Base-by-base conservation (phyloP, 1,140 invertebrate species). In the Brachionus asplanchnoidis region DNA sequence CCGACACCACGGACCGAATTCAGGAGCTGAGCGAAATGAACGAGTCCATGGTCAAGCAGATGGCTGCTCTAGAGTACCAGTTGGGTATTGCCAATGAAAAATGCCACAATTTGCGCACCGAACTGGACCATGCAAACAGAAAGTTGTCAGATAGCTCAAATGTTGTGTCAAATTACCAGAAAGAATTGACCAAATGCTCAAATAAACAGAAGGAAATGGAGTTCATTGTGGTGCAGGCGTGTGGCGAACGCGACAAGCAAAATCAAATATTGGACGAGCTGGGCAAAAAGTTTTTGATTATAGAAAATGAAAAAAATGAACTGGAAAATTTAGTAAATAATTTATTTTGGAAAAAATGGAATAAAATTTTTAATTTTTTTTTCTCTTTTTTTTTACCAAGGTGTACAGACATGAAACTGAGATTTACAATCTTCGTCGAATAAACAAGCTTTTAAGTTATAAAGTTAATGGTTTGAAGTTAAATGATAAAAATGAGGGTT, bases 301-400 rank as follows among this genome's bases (percentile, higher is more conserved):
- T 60, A 7, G 26, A 82, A 46, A 60, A 66, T 17, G 79, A 82
- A 46, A 82, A 82, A 68, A 82, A 68, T 68, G 11, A 82, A 65
- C 20, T 65, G 6, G 79, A 82, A 68, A 82, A 68, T 82, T 82
- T 82, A 46, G 79, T 82, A 56, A 80, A 12, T 79, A 9, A 9
- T 28, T 28, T 28, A 32, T 56, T 56, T 56, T n/a, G n/a, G 5
- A 56, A 6, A 17, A 56, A 56, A 23, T 7, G 5, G 4, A 17
- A 56, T 17, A 23, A 56, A 56, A 6, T 56, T 56, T 53, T 53
- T 53, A 9, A 68, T 68, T 28, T 68, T 68, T 68, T 12, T 68
- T 28, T 7, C 8, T 23, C 11, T 66, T 66, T 66, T 36, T 68
- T 68, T 40, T 6, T 7, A 26, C n/a, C 14, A 44, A 73, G 68